Evolutionary conservation across 1,140 invertebrate species (phyloP).

Genomic region (Scaptomyza graminum): DNA sequence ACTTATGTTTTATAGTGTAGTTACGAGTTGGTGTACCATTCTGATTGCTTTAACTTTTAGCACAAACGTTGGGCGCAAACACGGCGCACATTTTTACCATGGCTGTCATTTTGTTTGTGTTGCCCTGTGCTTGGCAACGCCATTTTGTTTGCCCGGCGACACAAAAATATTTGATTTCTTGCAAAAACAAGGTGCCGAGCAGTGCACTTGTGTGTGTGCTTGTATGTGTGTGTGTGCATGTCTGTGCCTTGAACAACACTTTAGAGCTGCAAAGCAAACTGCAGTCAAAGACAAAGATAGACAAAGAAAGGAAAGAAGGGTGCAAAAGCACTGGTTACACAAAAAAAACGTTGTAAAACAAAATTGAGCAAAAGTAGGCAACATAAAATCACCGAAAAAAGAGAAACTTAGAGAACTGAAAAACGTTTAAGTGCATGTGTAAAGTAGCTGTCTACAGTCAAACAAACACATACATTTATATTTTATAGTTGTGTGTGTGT

Average conservation of each 20-base stretch:
- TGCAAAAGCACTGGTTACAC: slow-evolving; percentile 30
- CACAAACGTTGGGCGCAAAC: slow-evolving; percentile 66
- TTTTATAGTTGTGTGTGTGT: slow-evolving; percentile 21
- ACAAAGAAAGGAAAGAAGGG: background rate
- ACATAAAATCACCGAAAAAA: slow-evolving; percentile 38
- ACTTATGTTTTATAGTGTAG: slow-evolving; percentile 11
- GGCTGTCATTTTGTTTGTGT: slow-evolving; percentile 55
- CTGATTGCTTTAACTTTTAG: slow-evolving; percentile 52
- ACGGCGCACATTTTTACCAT: slow-evolving; percentile 49
- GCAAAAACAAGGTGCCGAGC: slow-evolving; percentile 52
- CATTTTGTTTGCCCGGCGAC: slow-evolving; percentile 80
- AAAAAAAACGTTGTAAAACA: slow-evolving; percentile 70
- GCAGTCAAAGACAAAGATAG: slow-evolving; percentile 38
- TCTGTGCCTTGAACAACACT: slow-evolving; percentile 76
- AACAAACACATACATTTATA: slow-evolving; percentile 14
- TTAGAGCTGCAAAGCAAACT: slow-evolving; percentile 63
- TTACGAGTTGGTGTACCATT: slow-evolving; percentile 26
- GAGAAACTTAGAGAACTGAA: slow-evolving; percentile 36
- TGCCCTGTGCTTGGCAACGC: slow-evolving; percentile 65
- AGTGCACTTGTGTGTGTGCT: background rate
- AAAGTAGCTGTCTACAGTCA: slow-evolving; percentile 58
- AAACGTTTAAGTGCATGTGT: slow-evolving; percentile 74
- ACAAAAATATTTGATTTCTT: slow-evolving; percentile 82
- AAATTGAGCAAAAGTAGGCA: slow-evolving; percentile 74
- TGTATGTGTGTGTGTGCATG: background rate